These are phyloP conservation scores for Hoplodrina ambigua DNA, from an alignment of 2,888 invertebrate species.

Conservation along the genomic window DNA sequence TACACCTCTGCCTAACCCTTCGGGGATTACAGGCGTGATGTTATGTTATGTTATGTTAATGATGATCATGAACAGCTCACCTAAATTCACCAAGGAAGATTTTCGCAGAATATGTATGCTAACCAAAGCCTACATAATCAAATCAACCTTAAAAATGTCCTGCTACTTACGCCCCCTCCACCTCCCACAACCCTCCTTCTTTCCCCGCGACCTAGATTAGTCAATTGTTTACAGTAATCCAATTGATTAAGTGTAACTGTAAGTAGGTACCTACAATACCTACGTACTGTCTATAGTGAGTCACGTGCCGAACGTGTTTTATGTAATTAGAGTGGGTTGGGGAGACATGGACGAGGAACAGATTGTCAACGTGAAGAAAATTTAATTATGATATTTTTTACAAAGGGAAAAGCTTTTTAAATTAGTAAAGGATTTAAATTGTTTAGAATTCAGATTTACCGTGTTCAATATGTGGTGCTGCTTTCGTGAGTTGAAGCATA, in stretches of 20 bases:
- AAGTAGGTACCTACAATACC: slow-evolving; percentile 9
- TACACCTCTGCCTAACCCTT: too few relatives aligned
- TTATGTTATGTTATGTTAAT: too few relatives aligned
- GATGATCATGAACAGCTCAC: too few relatives aligned
- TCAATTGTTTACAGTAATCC: slow-evolving; percentile 58
- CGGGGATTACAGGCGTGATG: too few relatives aligned
- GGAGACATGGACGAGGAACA: slow-evolving; percentile 1
- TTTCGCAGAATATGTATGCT: too few relatives aligned
- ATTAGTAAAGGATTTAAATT: too few relatives aligned
- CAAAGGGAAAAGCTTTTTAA: too few relatives aligned
- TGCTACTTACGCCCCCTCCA: not conserved
- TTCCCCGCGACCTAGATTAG: slow-evolving; percentile 46
- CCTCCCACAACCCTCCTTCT: too few relatives aligned
- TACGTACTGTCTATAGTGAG: slow-evolving; percentile 38
- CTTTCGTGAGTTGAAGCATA: too few relatives aligned
- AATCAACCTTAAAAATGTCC: slow-evolving; percentile 3
- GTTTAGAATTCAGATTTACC: too few relatives aligned
- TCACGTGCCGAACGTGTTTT: slow-evolving; percentile 47
- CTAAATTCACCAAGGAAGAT: too few relatives aligned
- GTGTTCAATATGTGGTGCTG: too few relatives aligned
- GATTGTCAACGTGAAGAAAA: slow-evolving; percentile 5
- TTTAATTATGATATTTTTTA: not conserved
- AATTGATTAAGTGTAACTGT: slow-evolving; percentile 62
- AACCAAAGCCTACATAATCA: slow-evolving; percentile 3
- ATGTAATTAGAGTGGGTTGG: slow-evolving; percentile 57